These are phyloP conservation scores for Megalops atlanticus DNA, from an alignment of 2,113 vertebrate genomes.

Conservation along the genomic window DNA sequence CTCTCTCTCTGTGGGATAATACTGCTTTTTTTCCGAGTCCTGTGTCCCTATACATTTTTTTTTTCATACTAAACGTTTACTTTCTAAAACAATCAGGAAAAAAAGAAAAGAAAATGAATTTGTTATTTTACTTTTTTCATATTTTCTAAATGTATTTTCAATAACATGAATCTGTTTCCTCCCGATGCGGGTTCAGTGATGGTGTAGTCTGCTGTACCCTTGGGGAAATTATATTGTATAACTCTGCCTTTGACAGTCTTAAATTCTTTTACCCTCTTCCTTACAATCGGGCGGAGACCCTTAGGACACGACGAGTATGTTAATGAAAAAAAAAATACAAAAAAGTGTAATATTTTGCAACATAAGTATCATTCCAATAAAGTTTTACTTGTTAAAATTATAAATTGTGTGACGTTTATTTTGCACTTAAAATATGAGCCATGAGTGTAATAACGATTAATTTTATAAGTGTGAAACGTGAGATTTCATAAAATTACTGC, in stretches of 20 bases:
- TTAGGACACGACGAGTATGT: slow-evolving; percentile 36
- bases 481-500: neutral
- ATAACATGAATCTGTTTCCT: slow-evolving; percentile 51
- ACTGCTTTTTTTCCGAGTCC: neutral
- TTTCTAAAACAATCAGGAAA: slow-evolving; percentile 10
- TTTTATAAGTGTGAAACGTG: neutral
- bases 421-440: neutral
- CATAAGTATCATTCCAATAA: slow-evolving; percentile 76
- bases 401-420: slow-evolving; percentile 15
- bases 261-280: slow-evolving; percentile 38
- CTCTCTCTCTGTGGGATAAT: neutral
- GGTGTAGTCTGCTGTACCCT: slow-evolving; percentile 64
- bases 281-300: slow-evolving; percentile 51
- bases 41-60: neutral
- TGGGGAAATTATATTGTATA: slow-evolving; percentile 49
- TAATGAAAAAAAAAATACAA: slow-evolving; percentile 48
- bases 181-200: slow-evolving; percentile 59
- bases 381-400: slow-evolving; percentile 72
- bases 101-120: neutral
- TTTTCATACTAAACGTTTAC: slow-evolving; percentile 9
- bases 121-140: slow-evolving; percentile 44
- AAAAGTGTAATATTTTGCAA: slow-evolving; percentile 72
- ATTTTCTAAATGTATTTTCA: slow-evolving; percentile 60
- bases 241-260: slow-evolving; percentile 38
- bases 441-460: neutral